Evolutionary conservation across 2,113 vertebrate species (phyloP).

Genomic region (Ceyx melanurus): DNA sequence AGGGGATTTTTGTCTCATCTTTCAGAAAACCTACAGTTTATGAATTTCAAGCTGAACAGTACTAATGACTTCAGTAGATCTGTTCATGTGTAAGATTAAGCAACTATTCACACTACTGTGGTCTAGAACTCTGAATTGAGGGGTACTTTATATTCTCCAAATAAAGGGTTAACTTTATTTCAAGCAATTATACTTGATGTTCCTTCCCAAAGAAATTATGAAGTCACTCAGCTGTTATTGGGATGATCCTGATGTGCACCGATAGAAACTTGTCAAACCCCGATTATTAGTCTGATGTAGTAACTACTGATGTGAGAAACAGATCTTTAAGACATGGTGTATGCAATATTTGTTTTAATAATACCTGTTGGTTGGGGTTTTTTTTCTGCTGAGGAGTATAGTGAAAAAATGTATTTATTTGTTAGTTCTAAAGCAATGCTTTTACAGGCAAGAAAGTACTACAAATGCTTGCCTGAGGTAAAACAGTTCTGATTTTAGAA

Average conservation of each 20-base stretch:
- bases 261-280: not conserved
- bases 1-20: not conserved
- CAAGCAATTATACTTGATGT: not conserved
- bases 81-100: not conserved
- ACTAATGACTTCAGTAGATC: not conserved
- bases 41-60: not conserved
- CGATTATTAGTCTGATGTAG: not conserved
- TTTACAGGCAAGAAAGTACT: not conserved
- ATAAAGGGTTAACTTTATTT: not conserved
- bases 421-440: not conserved
- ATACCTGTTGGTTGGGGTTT: too few relatives aligned
- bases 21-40: not conserved
- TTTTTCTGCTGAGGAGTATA: not conserved
- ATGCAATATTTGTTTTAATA: not conserved
- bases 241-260: accelerated
- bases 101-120: not conserved
- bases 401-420: not conserved
- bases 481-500: slow-evolving; percentile 19
- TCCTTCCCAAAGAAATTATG: not conserved
- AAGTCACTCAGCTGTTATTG: not conserved
- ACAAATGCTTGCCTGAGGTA: not conserved
- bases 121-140: not conserved
- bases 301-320: not conserved
- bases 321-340: not conserved
- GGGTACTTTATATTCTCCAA: not conserved